phyloP scores from a whole-genome alignment of 2,797 vertebrate species.

The Scleropages formosus region DNA sequence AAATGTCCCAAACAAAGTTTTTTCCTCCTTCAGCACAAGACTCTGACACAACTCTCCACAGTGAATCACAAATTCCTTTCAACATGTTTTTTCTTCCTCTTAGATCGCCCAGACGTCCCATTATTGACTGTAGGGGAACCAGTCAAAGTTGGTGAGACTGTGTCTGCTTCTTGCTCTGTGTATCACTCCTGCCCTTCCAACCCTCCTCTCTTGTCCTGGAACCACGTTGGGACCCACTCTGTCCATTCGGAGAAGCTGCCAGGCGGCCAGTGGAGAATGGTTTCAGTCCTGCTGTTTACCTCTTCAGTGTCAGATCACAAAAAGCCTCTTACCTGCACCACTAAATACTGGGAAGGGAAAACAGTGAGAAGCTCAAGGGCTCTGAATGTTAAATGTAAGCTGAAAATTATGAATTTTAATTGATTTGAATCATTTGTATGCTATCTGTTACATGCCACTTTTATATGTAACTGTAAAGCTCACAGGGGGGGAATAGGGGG shows the following conservation, averaged over 20 bases:
- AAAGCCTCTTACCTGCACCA: conserved; percentile 49
- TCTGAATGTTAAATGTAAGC: not conserved
- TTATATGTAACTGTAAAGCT: too few relatives aligned
- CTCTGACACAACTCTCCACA: not conserved
- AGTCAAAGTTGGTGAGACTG: conserved; percentile 30
- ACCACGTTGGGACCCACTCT: conserved; percentile 38
- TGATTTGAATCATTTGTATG: too few relatives aligned
- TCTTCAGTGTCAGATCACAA: conserved; percentile 43
- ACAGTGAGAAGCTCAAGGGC: not conserved
- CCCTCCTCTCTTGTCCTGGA: conserved; percentile 63
- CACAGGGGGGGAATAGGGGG: too few relatives aligned
- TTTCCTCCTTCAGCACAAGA: not conserved
- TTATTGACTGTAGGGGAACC: conserved; percentile 42
- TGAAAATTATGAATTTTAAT: too few relatives aligned
- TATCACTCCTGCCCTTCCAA: conserved; percentile 54
- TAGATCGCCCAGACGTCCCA: conserved; percentile 8
- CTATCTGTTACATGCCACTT: too few relatives aligned
- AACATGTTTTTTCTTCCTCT: not conserved
- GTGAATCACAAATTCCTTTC: not conserved
- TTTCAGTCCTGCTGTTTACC: conserved; percentile 54
- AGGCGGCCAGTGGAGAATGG: not conserved
- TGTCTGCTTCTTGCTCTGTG: conserved; percentile 54
- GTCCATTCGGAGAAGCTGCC: conserved; percentile 32
- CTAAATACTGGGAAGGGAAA: conserved; percentile 44
- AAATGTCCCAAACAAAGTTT: too few relatives aligned